Conservation (phyloP, 2,888 invertebrate species). For the Odontocolon sp. region DNA sequence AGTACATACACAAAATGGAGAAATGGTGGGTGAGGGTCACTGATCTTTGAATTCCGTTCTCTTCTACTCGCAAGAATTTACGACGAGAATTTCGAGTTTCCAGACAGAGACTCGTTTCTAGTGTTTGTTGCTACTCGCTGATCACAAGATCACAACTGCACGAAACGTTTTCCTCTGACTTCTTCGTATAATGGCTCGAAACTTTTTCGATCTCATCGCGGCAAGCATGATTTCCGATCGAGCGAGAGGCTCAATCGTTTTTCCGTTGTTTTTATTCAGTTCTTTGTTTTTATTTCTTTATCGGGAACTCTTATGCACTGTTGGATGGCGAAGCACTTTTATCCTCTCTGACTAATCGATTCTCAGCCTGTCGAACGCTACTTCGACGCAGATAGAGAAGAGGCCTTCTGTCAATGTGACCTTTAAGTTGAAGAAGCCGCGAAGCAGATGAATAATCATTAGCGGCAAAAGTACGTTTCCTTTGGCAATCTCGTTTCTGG, state of each 20-base stretch:
- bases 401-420: neutral
- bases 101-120: too few relatives aligned
- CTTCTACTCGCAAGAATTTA: too few relatives aligned
- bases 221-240: neutral
- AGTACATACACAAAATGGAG: too few relatives aligned
- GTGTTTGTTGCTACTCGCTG: too few relatives aligned
- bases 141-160: too few relatives aligned
- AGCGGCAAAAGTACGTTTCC: too few relatives aligned
- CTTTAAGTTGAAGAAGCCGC: neutral
- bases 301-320: neutral
- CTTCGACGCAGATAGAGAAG: neutral
- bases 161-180: too few relatives aligned
- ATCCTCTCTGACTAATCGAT: conserved; percentile 12
- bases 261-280: too few relatives aligned
- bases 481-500: too few relatives aligned
- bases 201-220: neutral
- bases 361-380: neutral
- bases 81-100: too few relatives aligned
- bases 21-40: too few relatives aligned
- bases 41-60: too few relatives aligned
- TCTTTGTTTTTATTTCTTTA: neutral
- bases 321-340: neutral
- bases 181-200: neutral
- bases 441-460: neutral
- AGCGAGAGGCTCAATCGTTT: neutral